Base-by-base conservation (phyloP, 2,113 vertebrate genomes). In the Takifugu flavidus region DNA sequence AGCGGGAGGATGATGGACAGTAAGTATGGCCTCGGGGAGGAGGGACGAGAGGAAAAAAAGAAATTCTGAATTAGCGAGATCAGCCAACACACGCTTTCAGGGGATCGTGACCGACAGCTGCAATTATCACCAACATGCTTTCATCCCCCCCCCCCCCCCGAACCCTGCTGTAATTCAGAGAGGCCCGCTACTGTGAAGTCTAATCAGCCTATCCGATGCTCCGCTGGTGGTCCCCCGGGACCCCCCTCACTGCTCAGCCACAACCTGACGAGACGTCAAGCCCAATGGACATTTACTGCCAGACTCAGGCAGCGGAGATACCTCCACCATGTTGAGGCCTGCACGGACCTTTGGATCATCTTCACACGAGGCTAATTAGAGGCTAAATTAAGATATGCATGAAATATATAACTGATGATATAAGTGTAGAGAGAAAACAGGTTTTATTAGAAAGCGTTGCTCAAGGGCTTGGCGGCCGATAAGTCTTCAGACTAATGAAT, bases 211-310 rank as follows among this genome's bases (percentile, higher is more conserved):
- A 76, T 76, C 77, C 70, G 67, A 78, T 72, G 70, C 74, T 59
- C 56, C 56, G 61, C 58, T 20, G 15, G 63, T 44, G 49, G 51
- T 58, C 72, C 68, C 75, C 67, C 39, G 72, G 51, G 80, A 69
- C 74, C 20, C 20, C 20, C 20, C 20, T 70, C 62, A 53, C 53
- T 49, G 44, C 72, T 78, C 57, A 66, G 63, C 49, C 20, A 49
- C 52, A 55, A 44, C 78, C 60, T 77, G 83, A 88, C 84, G 83
- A 85, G 73, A 80, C 82, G 80, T 88, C 83, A 78, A 59, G 13
- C 59, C 57, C 49, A 80, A 73, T 64, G 68, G 56, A 31, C 62
- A 62, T 71, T 70, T 13, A 62, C 20, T 62, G 53, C 44, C 55
- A 70, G 10, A 78, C 75, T 47, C 66, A 60, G 71, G 77, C 26